phyloP scores from a whole-genome alignment of 2,113 vertebrate genomes.

The Orthonyx spaldingii region DNA sequence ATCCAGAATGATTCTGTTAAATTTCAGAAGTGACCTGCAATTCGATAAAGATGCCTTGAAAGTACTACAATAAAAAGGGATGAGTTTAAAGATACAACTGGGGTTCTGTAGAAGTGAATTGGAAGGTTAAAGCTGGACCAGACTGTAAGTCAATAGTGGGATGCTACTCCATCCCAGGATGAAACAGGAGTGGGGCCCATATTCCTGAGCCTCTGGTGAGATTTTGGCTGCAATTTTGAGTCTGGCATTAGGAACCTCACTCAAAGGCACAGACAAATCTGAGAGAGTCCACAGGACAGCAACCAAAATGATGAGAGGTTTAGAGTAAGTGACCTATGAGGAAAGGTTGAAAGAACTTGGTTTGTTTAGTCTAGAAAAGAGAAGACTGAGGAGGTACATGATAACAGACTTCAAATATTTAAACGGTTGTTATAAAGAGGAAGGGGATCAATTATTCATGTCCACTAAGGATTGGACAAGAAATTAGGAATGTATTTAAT shows the following conservation, averaged over 20 bases:
- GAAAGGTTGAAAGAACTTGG: constrained; percentile 56
- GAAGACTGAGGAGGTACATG: constrained; percentile 54
- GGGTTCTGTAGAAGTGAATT: background rate
- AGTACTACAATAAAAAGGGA: background rate
- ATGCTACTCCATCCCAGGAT: background rate
- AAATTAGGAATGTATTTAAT: constrained; percentile 40
- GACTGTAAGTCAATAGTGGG: background rate
- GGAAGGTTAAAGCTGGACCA: background rate
- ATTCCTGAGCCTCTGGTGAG: background rate
- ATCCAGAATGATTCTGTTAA: background rate
- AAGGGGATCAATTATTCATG: constrained; percentile 58
- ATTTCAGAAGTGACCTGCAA: background rate
- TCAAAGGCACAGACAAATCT: background rate
- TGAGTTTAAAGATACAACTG: background rate
- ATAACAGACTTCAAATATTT: constrained; percentile 66
- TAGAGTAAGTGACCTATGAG: constrained; percentile 55
- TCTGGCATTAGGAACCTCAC: background rate
- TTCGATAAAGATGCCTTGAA: background rate
- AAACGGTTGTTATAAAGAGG: constrained; percentile 46
- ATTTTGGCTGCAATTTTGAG: background rate
- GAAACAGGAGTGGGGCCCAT: rapidly evolving
- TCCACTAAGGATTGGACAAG: constrained; percentile 44
- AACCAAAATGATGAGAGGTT: constrained; percentile 32
- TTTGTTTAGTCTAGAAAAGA: constrained; percentile 64
- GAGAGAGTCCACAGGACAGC: background rate